Evolutionary conservation across 2,113 vertebrate species (phyloP).

Genomic region (Dolichallabes microphthalmus): DNA sequence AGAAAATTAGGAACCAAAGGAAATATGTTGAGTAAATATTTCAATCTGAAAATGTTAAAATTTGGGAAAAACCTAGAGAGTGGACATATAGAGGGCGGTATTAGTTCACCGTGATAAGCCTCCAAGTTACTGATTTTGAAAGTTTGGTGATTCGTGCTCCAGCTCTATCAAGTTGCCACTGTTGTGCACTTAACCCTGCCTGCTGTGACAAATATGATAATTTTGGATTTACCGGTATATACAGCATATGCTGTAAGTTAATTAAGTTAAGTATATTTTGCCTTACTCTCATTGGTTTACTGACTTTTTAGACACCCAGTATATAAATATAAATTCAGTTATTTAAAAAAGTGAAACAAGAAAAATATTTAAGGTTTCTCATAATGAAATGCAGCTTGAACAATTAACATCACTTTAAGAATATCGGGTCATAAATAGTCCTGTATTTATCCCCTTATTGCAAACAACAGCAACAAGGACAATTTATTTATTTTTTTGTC

Average conservation of each 20-base stretch:
- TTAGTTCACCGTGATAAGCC: no score
- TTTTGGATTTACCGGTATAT: no score
- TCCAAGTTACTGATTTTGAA: no score
- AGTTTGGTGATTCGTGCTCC: no score
- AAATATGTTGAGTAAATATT: neutral
- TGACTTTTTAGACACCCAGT: neutral
- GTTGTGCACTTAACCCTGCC: no score
- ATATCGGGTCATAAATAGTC: neutral
- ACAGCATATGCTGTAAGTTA: neutral
- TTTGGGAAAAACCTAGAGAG: neutral
- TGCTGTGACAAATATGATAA: no score
- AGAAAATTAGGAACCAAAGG: neutral
- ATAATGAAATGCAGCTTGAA: neutral
- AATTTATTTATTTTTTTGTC: no score
- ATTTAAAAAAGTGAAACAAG: neutral
- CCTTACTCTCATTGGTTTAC: neutral
- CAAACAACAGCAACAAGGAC: neutral
- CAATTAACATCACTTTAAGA: neutral
- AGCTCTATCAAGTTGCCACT: no score
- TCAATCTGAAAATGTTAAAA: neutral
- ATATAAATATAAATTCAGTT: neutral
- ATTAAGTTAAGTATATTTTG: neutral
- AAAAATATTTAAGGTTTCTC: neutral
- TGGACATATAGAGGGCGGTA: neutral
- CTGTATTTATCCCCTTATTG: neutral